phyloP scores from a whole-genome alignment of 2,797 vertebrate genomes.

The Gymnoscopelus braueri region DNA sequence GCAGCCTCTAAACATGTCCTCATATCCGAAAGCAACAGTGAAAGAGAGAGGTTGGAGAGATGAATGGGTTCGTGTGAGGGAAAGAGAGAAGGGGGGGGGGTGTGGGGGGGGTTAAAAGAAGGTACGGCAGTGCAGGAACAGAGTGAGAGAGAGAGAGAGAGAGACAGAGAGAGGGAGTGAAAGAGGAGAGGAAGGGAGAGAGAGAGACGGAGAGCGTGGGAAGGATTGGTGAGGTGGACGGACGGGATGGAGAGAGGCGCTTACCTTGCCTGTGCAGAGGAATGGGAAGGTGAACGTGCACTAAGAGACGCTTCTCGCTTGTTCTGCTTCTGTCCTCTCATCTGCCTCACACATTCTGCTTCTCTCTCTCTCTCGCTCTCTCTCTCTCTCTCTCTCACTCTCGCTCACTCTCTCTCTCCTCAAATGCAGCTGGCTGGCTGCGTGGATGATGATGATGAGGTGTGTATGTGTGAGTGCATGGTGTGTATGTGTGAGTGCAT shows the following conservation, averaged over 20 bases:
- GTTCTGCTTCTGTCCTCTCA: slow-evolving; percentile 56
- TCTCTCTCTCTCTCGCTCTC: slow-evolving; percentile 28
- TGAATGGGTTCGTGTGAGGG: background rate
- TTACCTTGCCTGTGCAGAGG: slow-evolving; percentile 86
- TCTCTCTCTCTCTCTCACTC: slow-evolving; percentile 11
- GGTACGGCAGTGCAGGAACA: background rate
- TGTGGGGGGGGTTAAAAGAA: too few species aligned
- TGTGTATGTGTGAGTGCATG: too few species aligned
- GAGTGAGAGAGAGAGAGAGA: background rate
- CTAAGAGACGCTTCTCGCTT: slow-evolving; percentile 46
- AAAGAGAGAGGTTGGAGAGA: slow-evolving; percentile 2
- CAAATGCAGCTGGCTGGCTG: too few species aligned
- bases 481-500: too few species aligned
- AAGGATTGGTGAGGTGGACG: background rate
- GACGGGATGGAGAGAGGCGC: slow-evolving; percentile 43
- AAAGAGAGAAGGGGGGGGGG: background rate
- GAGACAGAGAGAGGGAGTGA: background rate
- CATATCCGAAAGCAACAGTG: background rate
- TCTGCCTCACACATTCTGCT: slow-evolving; percentile 24
- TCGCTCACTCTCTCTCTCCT: too few species aligned
- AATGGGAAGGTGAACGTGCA: slow-evolving; percentile 79
- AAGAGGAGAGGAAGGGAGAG: background rate
- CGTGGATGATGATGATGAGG: too few species aligned
- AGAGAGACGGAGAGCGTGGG: background rate
- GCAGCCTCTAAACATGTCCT: too few species aligned